Conservation (phyloP, 2,797 vertebrate species). For the Natrix natrix region DNA sequence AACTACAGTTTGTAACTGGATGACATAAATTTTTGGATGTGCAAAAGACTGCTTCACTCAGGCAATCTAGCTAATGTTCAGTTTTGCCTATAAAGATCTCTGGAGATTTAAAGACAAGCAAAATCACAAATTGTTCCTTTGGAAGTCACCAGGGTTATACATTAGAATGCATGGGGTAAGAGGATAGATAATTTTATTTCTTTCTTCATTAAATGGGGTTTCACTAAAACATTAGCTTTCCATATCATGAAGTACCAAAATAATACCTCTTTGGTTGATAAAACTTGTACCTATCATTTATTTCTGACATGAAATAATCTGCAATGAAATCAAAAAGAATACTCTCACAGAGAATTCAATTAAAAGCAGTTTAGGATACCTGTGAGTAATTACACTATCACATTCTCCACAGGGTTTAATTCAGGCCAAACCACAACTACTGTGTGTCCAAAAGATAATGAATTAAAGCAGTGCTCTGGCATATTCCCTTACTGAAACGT, state of each 20-base stretch:
- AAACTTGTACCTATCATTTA: constrained; percentile 57
- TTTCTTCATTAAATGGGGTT: constrained; percentile 27
- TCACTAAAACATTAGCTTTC: constrained; percentile 44
- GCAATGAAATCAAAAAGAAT: constrained; percentile 52
- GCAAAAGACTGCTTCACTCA: constrained; percentile 4
- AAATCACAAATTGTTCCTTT: constrained; percentile 37
- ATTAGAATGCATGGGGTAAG: constrained; percentile 37
- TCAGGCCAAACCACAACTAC: constrained; percentile 71
- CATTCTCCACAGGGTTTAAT: constrained; percentile 75
- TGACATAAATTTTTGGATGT: constrained; percentile 46
- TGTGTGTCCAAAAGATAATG: constrained; percentile 75
- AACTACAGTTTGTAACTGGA: constrained; percentile 20
- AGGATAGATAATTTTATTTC: constrained; percentile 27
- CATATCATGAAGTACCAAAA: constrained; percentile 47
- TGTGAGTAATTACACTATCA: constrained; percentile 77
- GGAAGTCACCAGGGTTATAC: constrained; percentile 12
- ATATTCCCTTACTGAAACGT: constrained; percentile 77
- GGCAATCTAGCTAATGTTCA: constrained; percentile 53
- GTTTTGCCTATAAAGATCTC: constrained; percentile 46
- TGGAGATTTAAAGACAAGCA: constrained; percentile 9
- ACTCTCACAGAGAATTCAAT: constrained; percentile 65
- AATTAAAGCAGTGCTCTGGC: constrained; percentile 77
- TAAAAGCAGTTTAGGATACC: constrained; percentile 71
- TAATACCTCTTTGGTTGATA: constrained; percentile 44
- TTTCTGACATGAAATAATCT: constrained; percentile 40